Evolutionary conservation across 2,113 vertebrate species (phyloP).

Genomic region (Nesogale talazaci): DNA sequence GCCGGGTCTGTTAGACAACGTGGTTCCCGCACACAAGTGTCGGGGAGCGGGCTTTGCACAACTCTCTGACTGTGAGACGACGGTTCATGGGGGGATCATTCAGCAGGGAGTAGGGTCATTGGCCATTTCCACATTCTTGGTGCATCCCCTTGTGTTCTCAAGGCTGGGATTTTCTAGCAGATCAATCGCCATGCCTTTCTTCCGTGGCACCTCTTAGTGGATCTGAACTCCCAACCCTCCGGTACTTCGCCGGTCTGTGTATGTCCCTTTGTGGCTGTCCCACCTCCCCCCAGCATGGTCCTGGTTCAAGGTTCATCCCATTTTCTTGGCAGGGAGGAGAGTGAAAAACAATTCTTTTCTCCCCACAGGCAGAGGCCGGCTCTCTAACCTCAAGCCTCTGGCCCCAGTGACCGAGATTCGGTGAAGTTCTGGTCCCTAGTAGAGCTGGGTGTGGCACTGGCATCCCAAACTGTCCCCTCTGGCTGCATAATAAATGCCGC

Average conservation of each 20-base stretch:
- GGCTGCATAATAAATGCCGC: background rate
- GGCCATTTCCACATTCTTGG: background rate
- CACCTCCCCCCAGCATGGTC: background rate
- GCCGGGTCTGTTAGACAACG: too few species aligned
- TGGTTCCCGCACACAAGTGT: background rate
- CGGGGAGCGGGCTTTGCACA: background rate
- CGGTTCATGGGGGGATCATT: background rate
- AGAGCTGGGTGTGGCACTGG: background rate
- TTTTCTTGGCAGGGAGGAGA: too few species aligned
- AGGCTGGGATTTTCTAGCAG: background rate
- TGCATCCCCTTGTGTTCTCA: background rate
- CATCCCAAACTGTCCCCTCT: background rate
- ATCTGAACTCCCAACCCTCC: background rate
- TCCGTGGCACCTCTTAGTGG: background rate
- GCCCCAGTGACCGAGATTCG: too few species aligned
- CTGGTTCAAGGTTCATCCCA: background rate
- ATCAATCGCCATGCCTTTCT: background rate
- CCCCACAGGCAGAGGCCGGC: background rate
- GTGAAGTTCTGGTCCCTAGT: background rate
- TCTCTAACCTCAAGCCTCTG: background rate
- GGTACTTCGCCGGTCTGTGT: background rate
- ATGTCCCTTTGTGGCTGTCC: background rate
- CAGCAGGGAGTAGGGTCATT: background rate
- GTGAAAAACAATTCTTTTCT: too few species aligned
- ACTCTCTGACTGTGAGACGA: background rate